Base-by-base conservation (phyloP, 2,888 invertebrate genomes). In the Pammene fasciana region DNA sequence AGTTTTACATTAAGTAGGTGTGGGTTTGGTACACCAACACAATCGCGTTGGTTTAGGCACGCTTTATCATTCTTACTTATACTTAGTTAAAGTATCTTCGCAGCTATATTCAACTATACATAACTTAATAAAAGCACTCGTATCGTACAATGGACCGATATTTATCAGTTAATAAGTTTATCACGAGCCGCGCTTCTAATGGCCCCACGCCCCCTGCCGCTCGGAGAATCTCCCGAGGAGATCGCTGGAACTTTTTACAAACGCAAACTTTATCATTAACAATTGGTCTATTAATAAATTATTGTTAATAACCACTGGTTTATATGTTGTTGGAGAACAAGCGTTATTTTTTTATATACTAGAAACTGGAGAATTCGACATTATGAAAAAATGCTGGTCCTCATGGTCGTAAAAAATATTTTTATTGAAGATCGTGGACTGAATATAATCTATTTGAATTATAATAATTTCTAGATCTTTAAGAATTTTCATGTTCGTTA, bases 161-260 rank as follows among this genome's bases (percentile, higher is more conserved):
- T 43, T 18, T 43, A 57, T 60, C 60, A 48, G 60, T 60, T 36
- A 60, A 48, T 57, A 57, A 18, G 59, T 59, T 59, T 34, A 59
- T 59, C 45, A 59, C 59, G 45, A 59, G 45, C 18, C 64, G 70
- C 65, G 46, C 3, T 16, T 73, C 79, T 81, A 52, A 64, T 82
- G 78, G 83, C 84, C 79, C 68, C 55, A 68, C 48, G 81, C 79
- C 82, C 83, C 86, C 86, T 80, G 83, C 77, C 75, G 86, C 76
- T 83, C 71, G 74, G 75, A 74, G 79, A 83, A 85, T 83, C 81
- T 80, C 76, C 73, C 78, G 72, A 73, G 74, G 73, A 78, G 76
- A 81, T 82, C 80, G 55, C 46, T n/a, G n/a, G 54, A 16, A 60
- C 36, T 70, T 70, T 70, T 65, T 65, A 54, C 52, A 55, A 65